Percentiles rank a stretch among this genome's conserved stretches.
Conservation (phyloP, 2,113 vertebrate genomes). For the Camelus bactrianus region DNA sequence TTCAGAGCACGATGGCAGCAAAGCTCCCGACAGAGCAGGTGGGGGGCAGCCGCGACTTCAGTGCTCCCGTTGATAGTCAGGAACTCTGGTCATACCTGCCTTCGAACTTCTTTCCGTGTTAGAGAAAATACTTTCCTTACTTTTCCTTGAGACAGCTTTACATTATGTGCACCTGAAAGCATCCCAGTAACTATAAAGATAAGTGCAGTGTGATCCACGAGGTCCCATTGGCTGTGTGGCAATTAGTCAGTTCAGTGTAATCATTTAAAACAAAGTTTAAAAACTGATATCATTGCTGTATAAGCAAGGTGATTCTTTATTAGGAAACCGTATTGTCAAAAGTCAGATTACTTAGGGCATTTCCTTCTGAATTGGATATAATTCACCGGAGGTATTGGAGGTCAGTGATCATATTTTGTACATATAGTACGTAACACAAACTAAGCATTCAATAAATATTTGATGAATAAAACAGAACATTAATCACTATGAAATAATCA, state of each 20-base stretch:
- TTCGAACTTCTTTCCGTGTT: background rate
- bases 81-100: background rate
- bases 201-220: background rate
- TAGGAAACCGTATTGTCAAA: background rate
- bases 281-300: background rate
- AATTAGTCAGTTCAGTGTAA: background rate
- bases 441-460: background rate
- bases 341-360: background rate
- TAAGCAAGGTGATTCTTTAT: background rate
- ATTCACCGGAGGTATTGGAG: background rate
- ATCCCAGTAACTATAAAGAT: background rate
- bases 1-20: background rate
- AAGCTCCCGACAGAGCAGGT: background rate
- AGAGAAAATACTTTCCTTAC: background rate
- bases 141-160: background rate
- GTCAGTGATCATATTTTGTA: background rate
- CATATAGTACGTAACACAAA: background rate
- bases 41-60: background rate
- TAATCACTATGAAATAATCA: background rate
- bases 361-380: background rate
- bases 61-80: background rate
- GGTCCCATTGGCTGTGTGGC: background rate
- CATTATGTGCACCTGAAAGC: background rate
- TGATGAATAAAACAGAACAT: background rate
- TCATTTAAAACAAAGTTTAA: slow-evolving; percentile 9